Evolutionary conservation across 2,888 invertebrate genomes (phyloP).

Genomic region (Eilema sororculum): DNA sequence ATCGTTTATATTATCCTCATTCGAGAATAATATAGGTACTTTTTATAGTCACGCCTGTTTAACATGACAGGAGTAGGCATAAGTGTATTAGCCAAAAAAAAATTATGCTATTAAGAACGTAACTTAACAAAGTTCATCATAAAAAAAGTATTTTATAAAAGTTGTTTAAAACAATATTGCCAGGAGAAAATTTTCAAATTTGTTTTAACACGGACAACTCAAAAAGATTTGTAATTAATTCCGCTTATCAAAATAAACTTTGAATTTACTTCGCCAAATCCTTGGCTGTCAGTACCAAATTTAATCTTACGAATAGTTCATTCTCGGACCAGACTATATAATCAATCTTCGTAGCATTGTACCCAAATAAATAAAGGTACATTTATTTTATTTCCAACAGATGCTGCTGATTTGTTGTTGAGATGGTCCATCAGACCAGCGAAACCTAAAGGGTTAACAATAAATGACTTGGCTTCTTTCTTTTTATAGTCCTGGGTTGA

Average conservation of each 20-base stretch:
- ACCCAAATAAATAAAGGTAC: conserved; percentile 1
- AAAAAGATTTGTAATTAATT: not conserved
- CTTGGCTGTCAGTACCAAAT: not conserved
- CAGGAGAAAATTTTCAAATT: not conserved
- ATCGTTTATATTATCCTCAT: too few species aligned
- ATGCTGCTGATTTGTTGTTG: not conserved
- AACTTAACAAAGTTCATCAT: too few species aligned
- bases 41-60: too few species aligned
- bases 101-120: too few species aligned
- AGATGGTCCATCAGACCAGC: not conserved
- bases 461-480: not conserved
- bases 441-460: not conserved
- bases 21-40: too few species aligned
- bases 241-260: not conserved
- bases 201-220: not conserved
- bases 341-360: conserved; percentile 4
- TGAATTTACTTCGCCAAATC: not conserved
- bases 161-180: too few species aligned
- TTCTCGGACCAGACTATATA: not conserved
- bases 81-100: too few species aligned
- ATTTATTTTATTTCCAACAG: not conserved
- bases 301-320: conserved; percentile 1
- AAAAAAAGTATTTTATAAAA: too few species aligned
- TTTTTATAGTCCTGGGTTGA: too few species aligned
- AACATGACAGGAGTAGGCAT: too few species aligned